A percentile compares a stretch with the other conserved stretches of the same genome.
These are phyloP conservation scores for Semicossyphus pulcher DNA, from an alignment of 2,113 vertebrate species.

Conservation along the genomic window DNA sequence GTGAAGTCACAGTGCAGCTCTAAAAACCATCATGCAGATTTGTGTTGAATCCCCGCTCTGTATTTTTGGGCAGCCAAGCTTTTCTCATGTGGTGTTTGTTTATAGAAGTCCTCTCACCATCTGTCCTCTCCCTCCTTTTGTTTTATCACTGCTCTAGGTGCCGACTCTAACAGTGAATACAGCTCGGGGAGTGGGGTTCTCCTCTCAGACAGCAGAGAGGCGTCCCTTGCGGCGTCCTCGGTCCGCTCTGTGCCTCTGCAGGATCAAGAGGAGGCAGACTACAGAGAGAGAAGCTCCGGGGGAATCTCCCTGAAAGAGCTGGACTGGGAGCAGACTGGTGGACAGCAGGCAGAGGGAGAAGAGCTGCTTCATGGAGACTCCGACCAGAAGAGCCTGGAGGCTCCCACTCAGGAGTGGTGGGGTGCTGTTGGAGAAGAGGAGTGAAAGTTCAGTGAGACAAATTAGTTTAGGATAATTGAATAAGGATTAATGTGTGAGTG, in stretches of 20 bases:
- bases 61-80: slow-evolving; percentile 53
- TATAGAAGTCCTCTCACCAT: slow-evolving; percentile 65
- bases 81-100: slow-evolving; percentile 70
- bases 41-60: slow-evolving; percentile 36
- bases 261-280: slow-evolving; percentile 27
- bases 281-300: slow-evolving; percentile 43
- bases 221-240: slow-evolving; percentile 52
- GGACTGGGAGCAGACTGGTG: slow-evolving; percentile 40
- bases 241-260: slow-evolving; percentile 17
- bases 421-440: slow-evolving; percentile 59
- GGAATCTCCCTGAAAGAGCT: slow-evolving; percentile 26
- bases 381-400: slow-evolving; percentile 37
- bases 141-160: slow-evolving; percentile 60
- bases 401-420: slow-evolving; percentile 27
- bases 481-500: background rate
- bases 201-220: slow-evolving; percentile 71
- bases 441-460: slow-evolving; percentile 30
- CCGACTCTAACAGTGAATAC: slow-evolving; percentile 72
- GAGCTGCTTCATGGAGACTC: slow-evolving; percentile 24
- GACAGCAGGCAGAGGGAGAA: slow-evolving; percentile 11
- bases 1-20: slow-evolving; percentile 34
- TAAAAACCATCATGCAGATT: slow-evolving; percentile 51
- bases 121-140: slow-evolving; percentile 52
- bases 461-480: background rate
- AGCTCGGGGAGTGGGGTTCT: slow-evolving; percentile 71